Evolutionary conservation across 2,797 vertebrate genomes (phyloP), one percentile per base, ranked within the genome.

Genomic region (Amblyraja radiata): DNA sequence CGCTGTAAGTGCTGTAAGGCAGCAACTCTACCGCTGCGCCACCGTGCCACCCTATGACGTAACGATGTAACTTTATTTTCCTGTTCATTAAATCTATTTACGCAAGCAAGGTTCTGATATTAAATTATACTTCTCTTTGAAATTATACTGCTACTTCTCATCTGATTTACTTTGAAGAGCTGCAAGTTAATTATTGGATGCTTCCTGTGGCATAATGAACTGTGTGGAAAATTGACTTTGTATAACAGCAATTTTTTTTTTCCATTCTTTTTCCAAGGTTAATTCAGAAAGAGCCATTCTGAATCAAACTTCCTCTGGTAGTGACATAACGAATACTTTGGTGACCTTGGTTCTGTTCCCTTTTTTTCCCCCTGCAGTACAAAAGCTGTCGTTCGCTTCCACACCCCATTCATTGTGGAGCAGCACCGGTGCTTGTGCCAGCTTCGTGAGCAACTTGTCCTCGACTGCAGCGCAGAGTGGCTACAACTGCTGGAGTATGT

Each of bases 341-440:
- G 94, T 96, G 95, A 95, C 95, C 95, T 95, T 95, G 95, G 93
- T 95, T 94, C 95, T 95, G 54, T 94, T 78, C 95, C 4, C 79
- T 39, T 93, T 23, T 93, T 54, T 94, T 95, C 61, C 94, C 80
- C 65, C 74, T 2, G 54, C 94, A 99, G 99, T 94, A 99, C 98
- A 94, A 99, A 98, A 95, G 94, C 97, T 61, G 97, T 99, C 94
- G 96, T 97, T 95, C 98, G 98, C 95, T 99, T 98, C 96, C 98
- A 99, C 95, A 96, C 98, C 94, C 98, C 98, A 36, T 97, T 98
- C 94, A 94, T 99, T 94, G 97, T 96, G 39, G 97, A 98, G 94
- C 96, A 96, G 95, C 97, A 97, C 95, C 95, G 95, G 94, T 95
- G 94, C 93, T 97, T 99, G 95, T 97, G 96, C 96, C 98, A 96